Base-by-base conservation (phyloP, 2,113 vertebrate species). In the Dasypus novemcinctus region DNA sequence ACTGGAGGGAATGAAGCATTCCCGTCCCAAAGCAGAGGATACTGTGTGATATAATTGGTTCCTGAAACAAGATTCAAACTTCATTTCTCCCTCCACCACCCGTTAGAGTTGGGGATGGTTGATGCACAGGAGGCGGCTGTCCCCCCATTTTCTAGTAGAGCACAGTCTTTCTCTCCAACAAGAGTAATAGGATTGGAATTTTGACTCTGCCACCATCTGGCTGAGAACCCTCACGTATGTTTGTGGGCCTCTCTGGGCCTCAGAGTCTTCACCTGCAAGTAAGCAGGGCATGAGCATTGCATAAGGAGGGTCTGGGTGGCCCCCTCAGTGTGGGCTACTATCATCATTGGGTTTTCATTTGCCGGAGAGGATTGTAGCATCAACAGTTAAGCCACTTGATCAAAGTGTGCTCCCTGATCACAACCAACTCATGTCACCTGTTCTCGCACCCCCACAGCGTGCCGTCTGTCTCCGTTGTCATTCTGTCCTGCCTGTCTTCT, bases 21-120 rank as follows among this genome's bases (percentile, higher is more conserved):
- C 7, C 1, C 3, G 4, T 13, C 13, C 15, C 13, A n/a, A 10
- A 5, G 43, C 14, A 21, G 52, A 63, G 61, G 71, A 9, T 0
- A 0, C 2, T 7, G 1, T 20, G 1, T 3, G 27, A 36, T 20
- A 20, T 5, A 23, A 5, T 9, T 0, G 0, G 0, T 17, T 63
- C 23, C 52, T 31, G 52, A 27, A 36, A 2, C 10, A 27, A 17
- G 11, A 61, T n/a, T 36, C 15, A n/a, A 54, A 17, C 5, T 1
- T 17, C 6, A 0, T 23, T 31, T 33, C 25, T 9, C 7, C 41
- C 11, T 74, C 23, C 0, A 0, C n/a, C 4, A 1, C 18, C 49
- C 17, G 20, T 4, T 23, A 7, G 20, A 7, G 25, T 7, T 3
- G 0, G 15, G 13, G 41, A 6, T 1, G 33, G 31, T 5, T 5